These are phyloP conservation scores for Lasioglossum oenotherae DNA, from an alignment of 2,888 invertebrate species.

Conservation along the genomic window DNA sequence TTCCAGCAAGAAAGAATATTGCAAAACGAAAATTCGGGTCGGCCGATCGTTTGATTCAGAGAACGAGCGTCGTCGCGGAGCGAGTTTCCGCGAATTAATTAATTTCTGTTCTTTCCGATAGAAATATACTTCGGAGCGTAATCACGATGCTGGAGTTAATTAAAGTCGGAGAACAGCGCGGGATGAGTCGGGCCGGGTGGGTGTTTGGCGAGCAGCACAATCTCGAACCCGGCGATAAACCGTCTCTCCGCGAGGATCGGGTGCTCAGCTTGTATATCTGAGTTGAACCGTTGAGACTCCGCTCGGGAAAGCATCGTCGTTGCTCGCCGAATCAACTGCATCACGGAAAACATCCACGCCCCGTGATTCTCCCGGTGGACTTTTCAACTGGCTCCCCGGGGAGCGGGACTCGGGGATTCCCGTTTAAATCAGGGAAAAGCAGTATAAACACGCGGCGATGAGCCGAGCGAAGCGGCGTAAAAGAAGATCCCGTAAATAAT, in stretches of 20 bases:
- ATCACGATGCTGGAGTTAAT: slow-evolving; percentile 18
- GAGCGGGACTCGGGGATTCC: slow-evolving; percentile 21
- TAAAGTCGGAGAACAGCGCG: slow-evolving; percentile 15
- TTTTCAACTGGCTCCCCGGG: slow-evolving; percentile 13
- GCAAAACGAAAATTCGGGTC: background rate
- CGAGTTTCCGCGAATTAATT: background rate
- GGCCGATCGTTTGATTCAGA: background rate
- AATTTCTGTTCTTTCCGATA: background rate
- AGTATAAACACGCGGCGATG: background rate
- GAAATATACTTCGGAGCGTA: background rate
- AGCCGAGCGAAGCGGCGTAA: background rate
- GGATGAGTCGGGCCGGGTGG: background rate
- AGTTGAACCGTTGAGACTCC: slow-evolving; percentile 24
- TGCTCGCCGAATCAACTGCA: slow-evolving; percentile 30
- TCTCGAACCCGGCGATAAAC: slow-evolving; percentile 22
- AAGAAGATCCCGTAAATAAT: background rate
- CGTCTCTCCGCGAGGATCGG: slow-evolving; percentile 18
- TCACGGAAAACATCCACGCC: slow-evolving; percentile 7
- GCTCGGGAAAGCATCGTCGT: slow-evolving; percentile 16
- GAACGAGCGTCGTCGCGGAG: background rate
- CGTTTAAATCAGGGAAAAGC: slow-evolving; percentile 39
- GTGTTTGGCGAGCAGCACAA: background rate
- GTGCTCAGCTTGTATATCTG: background rate
- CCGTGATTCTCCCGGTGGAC: slow-evolving; percentile 24
- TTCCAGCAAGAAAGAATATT: no score